Evolutionary conservation across 2,888 invertebrate species (phyloP).

Genomic region (Epinotia demarniana): DNA sequence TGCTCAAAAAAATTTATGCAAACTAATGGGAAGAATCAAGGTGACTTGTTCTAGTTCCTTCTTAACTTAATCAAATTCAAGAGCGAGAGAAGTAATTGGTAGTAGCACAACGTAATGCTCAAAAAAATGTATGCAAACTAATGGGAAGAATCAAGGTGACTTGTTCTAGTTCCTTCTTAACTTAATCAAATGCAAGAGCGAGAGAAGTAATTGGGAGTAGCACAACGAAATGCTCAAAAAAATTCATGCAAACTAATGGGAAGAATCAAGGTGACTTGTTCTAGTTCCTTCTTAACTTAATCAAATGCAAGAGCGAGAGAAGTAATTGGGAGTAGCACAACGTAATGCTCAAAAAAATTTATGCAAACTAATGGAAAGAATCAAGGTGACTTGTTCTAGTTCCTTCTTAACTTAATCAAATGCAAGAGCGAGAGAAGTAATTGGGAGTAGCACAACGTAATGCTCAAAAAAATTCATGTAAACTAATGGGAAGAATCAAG

Average conservation of each 20-base stretch:
- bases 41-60: too few relatives aligned
- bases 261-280: not conserved
- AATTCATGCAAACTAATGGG: not conserved
- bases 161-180: too few relatives aligned
- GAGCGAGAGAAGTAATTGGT: too few relatives aligned
- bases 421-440: too few relatives aligned
- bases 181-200: too few relatives aligned
- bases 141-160: not conserved
- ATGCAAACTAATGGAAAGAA: not conserved
- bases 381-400: not conserved
- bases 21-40: not conserved
- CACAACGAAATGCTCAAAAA: not conserved
- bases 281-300: too few relatives aligned
- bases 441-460: too few relatives aligned
- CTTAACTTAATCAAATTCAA: too few relatives aligned
- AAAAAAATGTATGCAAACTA: not conserved
- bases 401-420: too few relatives aligned
- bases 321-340: too few relatives aligned
- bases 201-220: too few relatives aligned
- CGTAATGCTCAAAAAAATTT: not conserved
- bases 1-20: not conserved
- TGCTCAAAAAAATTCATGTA: not conserved
- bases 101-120: not conserved
- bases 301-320: too few relatives aligned
- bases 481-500: not conserved